Evolutionary conservation across 2,888 invertebrate genomes (phyloP).

Genomic region (Orthosia cruda): DNA sequence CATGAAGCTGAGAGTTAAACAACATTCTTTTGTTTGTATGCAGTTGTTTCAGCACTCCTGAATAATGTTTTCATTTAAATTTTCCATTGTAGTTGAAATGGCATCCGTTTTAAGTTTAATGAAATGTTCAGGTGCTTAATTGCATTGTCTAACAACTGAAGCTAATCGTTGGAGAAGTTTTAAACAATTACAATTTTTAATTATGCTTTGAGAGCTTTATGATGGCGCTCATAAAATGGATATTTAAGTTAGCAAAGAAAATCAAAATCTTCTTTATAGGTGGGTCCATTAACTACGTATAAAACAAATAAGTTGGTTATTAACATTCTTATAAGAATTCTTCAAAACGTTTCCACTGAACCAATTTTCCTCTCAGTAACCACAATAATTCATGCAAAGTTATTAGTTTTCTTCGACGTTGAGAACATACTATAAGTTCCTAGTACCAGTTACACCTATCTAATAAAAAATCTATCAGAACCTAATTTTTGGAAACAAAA

Average conservation of each 20-base stretch:
- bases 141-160: background rate
- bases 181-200: background rate
- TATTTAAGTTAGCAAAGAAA: no score
- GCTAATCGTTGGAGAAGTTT: background rate
- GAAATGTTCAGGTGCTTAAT: background rate
- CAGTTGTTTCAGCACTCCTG: conserved; percentile 12
- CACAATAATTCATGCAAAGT: background rate
- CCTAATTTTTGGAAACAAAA: no score
- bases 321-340: background rate
- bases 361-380: background rate
- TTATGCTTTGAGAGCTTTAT: background rate
- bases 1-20: background rate
- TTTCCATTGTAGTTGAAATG: background rate
- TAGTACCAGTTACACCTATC: no score
- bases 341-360: background rate
- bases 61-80: conserved; percentile 12
- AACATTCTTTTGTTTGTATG: conserved; percentile 9
- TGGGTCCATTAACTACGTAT: no score
- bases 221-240: no score
- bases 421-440: background rate
- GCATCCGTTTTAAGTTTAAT: conserved; percentile 1
- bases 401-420: background rate
- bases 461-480: no score
- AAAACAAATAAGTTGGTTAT: no score
- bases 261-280: no score